Evolutionary conservation across 53 echinoderm and acorn worm genomes (phyloP), one percentile per base, ranked within the genome.

Genomic region (Henricia sp.): DNA sequence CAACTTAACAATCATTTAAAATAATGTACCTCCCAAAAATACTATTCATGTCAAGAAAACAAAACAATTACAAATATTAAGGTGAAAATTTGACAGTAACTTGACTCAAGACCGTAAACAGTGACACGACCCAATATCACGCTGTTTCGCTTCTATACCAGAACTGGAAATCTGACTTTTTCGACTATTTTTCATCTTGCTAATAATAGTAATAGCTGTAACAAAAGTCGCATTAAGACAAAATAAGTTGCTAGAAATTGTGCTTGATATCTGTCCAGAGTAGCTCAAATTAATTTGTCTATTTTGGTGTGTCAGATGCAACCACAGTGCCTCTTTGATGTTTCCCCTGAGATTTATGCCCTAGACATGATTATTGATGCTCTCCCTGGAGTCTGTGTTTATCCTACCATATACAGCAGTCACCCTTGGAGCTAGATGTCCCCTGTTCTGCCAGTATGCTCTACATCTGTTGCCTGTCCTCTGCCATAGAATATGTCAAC

Each of bases 361-460:
- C 11, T 4, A 46, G 77, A 60, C 80, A 63, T 41, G 42, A 58
- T 64, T 80, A 65, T 50, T 64, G 34, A 46, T 64, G 64, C 46
- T 41, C 80, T 62, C 29, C 80, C 50, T 43, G 6, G n/a, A 20
- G 80, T 50, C 25, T 23, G 17, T 80, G 80, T 80, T 80, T 80
- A 80, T 80, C 64, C 80, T 80, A 80, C 80, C 80, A 80, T 80
- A 80, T 80, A 80, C 80, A 80, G 80, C 80, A 62, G 43, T 80
- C 80, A 80, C 80, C 80, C 64, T 64, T 80, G 23, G 48, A 29
- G 63, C 8, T 51, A 39, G 14, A 5, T 48, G 25, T 40, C 3
- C 50, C 46, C 27, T 34, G 4, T 46, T 6, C 29, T 59, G 20
- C 76, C 35, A 24, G 59, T n/a, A 58, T 39, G 58, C 27, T 42